Conservation (phyloP, 2,797 vertebrate species). For the Myotis vivesi region DNA sequence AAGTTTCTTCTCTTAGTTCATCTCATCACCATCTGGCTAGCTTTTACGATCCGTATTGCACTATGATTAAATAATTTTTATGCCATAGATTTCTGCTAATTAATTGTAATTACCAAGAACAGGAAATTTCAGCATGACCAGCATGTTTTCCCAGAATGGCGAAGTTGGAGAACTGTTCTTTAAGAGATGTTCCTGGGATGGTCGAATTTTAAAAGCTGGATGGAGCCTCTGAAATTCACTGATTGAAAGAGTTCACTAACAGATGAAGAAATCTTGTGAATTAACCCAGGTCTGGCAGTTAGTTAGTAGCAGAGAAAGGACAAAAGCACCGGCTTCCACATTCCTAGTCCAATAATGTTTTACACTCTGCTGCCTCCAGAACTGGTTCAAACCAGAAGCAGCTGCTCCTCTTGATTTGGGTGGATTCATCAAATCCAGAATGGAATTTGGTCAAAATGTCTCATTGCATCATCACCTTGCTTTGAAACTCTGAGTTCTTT, state of each 20-base stretch:
- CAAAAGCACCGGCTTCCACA: not conserved
- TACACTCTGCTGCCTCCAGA: not conserved
- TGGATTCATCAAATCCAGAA: constrained; percentile 22
- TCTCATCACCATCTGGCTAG: constrained; percentile 71
- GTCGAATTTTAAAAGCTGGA: constrained; percentile 27
- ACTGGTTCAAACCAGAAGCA: not conserved
- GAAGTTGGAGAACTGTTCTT: constrained; percentile 45
- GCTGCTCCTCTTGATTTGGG: constrained; percentile 12
- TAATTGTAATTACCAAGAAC: constrained; percentile 71
- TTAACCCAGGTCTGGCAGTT: not conserved
- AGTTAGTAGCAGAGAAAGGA: not conserved
- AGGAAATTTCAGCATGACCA: constrained; percentile 69
- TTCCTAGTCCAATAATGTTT: not conserved
- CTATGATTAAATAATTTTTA: constrained; percentile 67
- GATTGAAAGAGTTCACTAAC: not conserved
- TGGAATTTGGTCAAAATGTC: constrained; percentile 64
- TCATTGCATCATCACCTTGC: constrained; percentile 58
- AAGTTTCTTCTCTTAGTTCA: constrained; percentile 67
- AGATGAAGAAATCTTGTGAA: not conserved
- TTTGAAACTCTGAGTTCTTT: constrained; percentile 67
- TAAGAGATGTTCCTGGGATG: not conserved
- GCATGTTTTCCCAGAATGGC: constrained; percentile 57
- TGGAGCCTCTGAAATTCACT: not conserved
- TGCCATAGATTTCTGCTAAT: constrained; percentile 69
- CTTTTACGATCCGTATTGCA: constrained; percentile 57